These are phyloP conservation scores for Meta bourneti DNA, from an alignment of 2,888 invertebrate species.

Conservation along the genomic window DNA sequence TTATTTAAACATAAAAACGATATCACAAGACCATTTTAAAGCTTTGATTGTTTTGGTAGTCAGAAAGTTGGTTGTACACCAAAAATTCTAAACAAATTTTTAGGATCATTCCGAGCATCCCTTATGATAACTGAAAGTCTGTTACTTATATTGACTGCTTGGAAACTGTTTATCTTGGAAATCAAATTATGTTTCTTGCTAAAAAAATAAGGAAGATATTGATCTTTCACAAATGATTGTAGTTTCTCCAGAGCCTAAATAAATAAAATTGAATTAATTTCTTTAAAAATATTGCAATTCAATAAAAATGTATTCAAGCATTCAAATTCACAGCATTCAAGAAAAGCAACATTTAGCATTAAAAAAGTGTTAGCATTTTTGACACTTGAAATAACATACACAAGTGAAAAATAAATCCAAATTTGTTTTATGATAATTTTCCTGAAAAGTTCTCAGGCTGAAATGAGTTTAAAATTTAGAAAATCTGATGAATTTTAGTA, in stretches of 20 bases:
- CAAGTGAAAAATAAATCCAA: no score
- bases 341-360: no score
- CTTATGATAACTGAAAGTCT: slow-evolving; percentile 29
- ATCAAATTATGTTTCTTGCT: slow-evolving; percentile 68
- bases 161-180: slow-evolving; percentile 16
- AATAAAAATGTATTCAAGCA: no score
- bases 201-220: slow-evolving; percentile 65
- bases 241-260: slow-evolving; percentile 64
- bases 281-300: slow-evolving; percentile 1
- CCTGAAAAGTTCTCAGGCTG: no score
- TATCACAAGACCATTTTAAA: background rate
- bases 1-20: no score
- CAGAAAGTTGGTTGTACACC: slow-evolving; percentile 33
- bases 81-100: slow-evolving; percentile 36
- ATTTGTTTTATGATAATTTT: no score
- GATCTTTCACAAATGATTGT: slow-evolving; percentile 1
- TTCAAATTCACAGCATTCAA: background rate
- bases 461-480: no score
- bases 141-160: slow-evolving; percentile 37
- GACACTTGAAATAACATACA: no score
- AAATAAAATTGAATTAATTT: slow-evolving; percentile 3
- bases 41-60: background rate
- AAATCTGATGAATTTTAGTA: no score
- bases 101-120: slow-evolving; percentile 24
- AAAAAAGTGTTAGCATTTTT: no score